phyloP scores from a whole-genome alignment of 2,797 vertebrate genomes.

The Oreochromis grahami region DNA sequence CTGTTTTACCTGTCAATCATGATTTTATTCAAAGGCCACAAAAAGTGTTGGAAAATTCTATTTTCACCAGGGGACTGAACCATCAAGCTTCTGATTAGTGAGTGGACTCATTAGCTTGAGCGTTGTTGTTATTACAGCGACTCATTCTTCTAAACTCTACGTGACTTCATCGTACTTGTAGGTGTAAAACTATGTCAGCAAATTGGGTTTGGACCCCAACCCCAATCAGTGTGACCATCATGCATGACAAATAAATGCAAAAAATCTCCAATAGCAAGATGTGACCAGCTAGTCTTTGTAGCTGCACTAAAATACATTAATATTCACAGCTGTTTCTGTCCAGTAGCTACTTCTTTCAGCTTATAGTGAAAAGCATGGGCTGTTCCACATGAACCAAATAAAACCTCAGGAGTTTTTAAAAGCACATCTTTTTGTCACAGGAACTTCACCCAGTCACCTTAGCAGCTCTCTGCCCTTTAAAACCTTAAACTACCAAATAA shows the following conservation, averaged over 20 bases:
- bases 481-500: background rate
- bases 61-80: background rate
- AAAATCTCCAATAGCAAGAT: background rate
- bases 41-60: background rate
- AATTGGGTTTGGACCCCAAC: background rate
- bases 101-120: background rate
- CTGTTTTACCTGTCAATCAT: background rate
- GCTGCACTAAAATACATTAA: background rate
- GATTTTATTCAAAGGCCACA: accelerated
- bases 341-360: accelerated
- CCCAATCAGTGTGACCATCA: background rate
- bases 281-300: background rate
- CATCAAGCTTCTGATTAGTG: background rate
- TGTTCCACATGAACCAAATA: background rate
- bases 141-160: background rate
- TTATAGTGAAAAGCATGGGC: accelerated
- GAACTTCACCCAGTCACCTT: background rate
- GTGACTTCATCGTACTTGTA: background rate
- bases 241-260: background rate
- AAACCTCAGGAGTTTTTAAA: background rate
- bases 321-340: background rate
- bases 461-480: background rate
- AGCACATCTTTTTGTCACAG: background rate
- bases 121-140: accelerated
- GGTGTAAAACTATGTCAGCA: accelerated